Evolutionary conservation across 2,888 invertebrate genomes (phyloP).

Genomic region (Hydraecia micacea): DNA sequence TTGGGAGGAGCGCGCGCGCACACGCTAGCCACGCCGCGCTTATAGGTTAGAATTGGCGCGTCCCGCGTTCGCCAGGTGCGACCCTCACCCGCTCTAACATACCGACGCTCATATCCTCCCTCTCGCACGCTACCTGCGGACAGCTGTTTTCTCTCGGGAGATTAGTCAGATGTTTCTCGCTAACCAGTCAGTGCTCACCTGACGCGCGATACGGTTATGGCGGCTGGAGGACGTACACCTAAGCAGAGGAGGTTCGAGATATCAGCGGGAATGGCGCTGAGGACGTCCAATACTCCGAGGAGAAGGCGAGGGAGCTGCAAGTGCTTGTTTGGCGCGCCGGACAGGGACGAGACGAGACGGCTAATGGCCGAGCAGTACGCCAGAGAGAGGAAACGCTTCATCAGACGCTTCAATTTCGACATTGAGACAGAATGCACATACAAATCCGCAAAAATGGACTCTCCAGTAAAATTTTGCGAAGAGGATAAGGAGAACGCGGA

Average conservation of each 20-base stretch:
- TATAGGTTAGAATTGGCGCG: slow-evolving; percentile 90
- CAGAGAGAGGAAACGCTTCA: slow-evolving; percentile 90
- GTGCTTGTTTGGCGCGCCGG: slow-evolving; percentile 91
- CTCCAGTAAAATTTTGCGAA: slow-evolving; percentile 86
- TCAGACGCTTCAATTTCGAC: slow-evolving; percentile 91
- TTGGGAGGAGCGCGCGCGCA: slow-evolving; percentile 80
- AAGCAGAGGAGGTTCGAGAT: slow-evolving; percentile 87
- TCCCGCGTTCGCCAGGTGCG: slow-evolving; percentile 85
- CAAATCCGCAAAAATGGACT: slow-evolving; percentile 83
- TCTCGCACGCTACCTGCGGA: slow-evolving; percentile 84
- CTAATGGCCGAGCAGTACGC: slow-evolving; percentile 91
- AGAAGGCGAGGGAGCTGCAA: slow-evolving; percentile 87
- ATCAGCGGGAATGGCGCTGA: slow-evolving; percentile 81
- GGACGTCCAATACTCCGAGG: slow-evolving; percentile 82
- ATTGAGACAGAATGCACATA: slow-evolving; percentile 86
- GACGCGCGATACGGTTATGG: slow-evolving; percentile 83
- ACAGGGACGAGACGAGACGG: slow-evolving; percentile 90
- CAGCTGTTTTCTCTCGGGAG: slow-evolving; percentile 90
- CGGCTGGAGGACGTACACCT: slow-evolving; percentile 87
- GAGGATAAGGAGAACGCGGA: slow-evolving; percentile 82
- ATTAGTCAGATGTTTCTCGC: slow-evolving; percentile 90
- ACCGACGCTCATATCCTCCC: slow-evolving; percentile 69
- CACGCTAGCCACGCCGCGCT: slow-evolving; percentile 76
- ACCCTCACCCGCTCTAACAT: slow-evolving; percentile 81
- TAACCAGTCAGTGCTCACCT: slow-evolving; percentile 88